Evolutionary conservation across 1,140 invertebrate species (phyloP), one percentile per base, ranked within the genome.

Genomic region (Macrotrachela quadricornifera): DNA sequence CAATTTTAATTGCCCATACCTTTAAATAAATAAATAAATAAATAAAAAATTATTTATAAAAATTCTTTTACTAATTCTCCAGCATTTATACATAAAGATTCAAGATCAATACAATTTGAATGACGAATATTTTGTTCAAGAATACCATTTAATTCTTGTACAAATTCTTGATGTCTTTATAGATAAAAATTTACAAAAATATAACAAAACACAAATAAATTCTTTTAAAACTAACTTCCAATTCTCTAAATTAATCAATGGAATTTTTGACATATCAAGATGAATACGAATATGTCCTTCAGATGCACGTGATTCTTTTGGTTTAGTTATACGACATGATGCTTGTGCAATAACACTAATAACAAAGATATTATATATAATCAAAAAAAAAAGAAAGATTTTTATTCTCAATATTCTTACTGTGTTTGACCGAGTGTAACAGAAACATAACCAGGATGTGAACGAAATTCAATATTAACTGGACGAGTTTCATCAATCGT

Each of bases 11-110:
- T 57, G 78, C 76, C 85, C 85, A 90, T 1, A 85, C 82, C 65
- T 74, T 82, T 2, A 30, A 30, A 30, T 30, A n/a, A n/a, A 4
- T 30, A 30, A 30, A 30, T 2, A 30, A 30, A 30, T 4, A 30
- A 4, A 30, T 30, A 2, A 8, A 30, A 30, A 4, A 4, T 30
- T 30, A 4, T 30, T 30, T 4, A 30, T 30, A 30, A 30, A 30
- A 30, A 30, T 30, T 30, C 21, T 4, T 4, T 30, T 30, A 30
- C 21, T 30, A 30, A 8, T 73, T 87, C 81, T 62, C 85, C 86
- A 45, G 82, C 77, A 57, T 84, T 78, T 60, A 95, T 84, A 67
- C 87, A 94, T 14, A 94, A 68, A 37, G 85, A 84, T 71, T 94
- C 88, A 48, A 91, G 72, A 71, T 94, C 86, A 50, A 94, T 66